Evolutionary conservation across 2,888 invertebrate genomes (phyloP), one percentile per base, ranked within the genome.

Genomic region (Lasioglossum marginatum): DNA sequence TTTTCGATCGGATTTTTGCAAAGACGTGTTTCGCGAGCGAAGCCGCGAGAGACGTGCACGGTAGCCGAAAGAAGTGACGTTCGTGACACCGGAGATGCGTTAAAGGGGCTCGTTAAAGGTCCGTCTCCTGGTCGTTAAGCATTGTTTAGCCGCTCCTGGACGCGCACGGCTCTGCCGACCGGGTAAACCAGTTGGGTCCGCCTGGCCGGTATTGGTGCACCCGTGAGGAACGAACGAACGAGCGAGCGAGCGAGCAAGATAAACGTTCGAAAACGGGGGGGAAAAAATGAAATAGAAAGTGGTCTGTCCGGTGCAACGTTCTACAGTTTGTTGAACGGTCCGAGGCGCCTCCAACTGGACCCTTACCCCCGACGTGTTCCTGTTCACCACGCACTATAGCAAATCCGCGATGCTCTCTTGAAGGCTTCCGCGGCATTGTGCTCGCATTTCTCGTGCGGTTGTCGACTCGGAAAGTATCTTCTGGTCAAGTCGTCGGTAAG

Each of bases 381-480:
- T 93, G 92, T 92, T 93, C 90, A 89, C 87, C 91, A 90, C 89
- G 87, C 83, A 89, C 86, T 91, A 90, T 90, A 91, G 88, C 90
- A 82, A 83, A 83, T 45, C 66, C 79, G 71, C 88, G 83, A 83
- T 84, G 90, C 89, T 93, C 91, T 94, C 93, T 92, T 92, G 91
- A 91, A 91, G 92, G 90, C 92, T 92, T 91, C 88, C 87, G 88
- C 90, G 86, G 91, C 91, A 93, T 93, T 93, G 91, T 92, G 93
- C 92, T 93, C 95, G 94, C 95, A 95, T 95, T 95, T 95, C 95
- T 94, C 95, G 95, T 95, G 95, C 95, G 95, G 95, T 95, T 95
- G 95, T 95, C 95, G 94, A 93, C 95, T 94, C 95, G 95, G 92
- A 95, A 94, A 95, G 94, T 94, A 92, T 93, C 94, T 93, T 93